Base-by-base conservation (phyloP, 2,888 invertebrate genomes). In the Elegia similella region DNA sequence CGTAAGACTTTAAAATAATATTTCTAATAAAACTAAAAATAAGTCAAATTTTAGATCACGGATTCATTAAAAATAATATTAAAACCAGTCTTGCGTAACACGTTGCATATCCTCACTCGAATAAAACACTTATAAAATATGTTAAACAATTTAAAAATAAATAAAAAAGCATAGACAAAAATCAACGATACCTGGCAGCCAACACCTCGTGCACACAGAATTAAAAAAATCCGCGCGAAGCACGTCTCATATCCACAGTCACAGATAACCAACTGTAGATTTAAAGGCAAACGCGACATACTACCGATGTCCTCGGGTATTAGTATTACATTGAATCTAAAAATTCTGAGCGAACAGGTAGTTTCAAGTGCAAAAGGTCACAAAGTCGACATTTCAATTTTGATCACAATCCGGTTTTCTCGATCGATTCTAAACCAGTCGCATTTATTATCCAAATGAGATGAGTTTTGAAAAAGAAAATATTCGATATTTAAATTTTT, bases 161-260 rank as follows among this genome's bases (percentile, higher is more conserved):
- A 34, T 17, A 32, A 32, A 29, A 13, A 30, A 42, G 42, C 16
- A 54, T 32, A 54, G 42, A 43, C 30, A 54, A 54, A 53, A 52
- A 6, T 23, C 42, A 53, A 53, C 16, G 42, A 43, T 63, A 70
- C 67, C 66, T 58, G 56, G 52, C 55, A 47, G 34, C 17, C n/a
- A 57, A 59, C 60, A 42, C 56, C 62, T 54, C 15, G 43, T 42
- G 56, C 48, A 56, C 62, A 60, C 62, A 23, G 50, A 17, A 50
- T 50, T 16, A 50, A 58, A 61, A 64, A 64, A 57, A 60, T 58
- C 62, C 62, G 60, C 63, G 57, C 65, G 59, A 62, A 66, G 75
- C 80, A 85, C 89, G 90, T 82, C 87, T 62, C 69, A 62, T 67
- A 69, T 75, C 63, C 88, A 84, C 82, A 79, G 76, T 68, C 79